Evolutionary conservation across 2,113 vertebrate species (phyloP).

Genomic region (Zapornia atra): DNA sequence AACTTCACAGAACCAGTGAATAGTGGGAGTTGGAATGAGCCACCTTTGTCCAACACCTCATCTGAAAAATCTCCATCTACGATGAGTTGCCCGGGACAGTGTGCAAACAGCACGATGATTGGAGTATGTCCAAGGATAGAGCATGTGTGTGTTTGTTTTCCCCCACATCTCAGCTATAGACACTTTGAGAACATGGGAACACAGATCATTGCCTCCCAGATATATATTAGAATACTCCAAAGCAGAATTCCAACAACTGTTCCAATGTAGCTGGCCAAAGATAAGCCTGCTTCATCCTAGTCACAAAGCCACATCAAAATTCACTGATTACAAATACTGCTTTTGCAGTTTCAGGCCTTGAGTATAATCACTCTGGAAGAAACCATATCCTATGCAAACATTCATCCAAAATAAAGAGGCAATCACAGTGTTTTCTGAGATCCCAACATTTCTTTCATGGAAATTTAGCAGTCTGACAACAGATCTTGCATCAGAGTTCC

Average conservation of each 20-base stretch:
- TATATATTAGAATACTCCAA: neutral
- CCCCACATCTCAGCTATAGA: too few relatives aligned
- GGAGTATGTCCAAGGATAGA: neutral
- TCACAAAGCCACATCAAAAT: neutral
- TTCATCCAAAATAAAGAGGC: neutral
- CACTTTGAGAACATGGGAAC: neutral
- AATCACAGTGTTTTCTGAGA: neutral
- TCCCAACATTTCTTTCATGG: neutral
- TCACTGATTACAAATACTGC: neutral
- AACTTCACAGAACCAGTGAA: neutral
- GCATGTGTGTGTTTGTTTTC: neutral
- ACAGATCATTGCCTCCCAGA: neutral
- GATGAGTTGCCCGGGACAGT: neutral
- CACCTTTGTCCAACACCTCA: neutral
- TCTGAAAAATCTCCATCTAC: neutral
- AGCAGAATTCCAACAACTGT: neutral
- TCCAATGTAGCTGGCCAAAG: neutral
- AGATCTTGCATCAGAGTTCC: accelerated
- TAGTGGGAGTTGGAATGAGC: neutral
- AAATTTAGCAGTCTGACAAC: neutral
- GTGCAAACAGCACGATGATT: neutral
- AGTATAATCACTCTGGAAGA: neutral
- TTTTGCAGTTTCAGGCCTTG: neutral
- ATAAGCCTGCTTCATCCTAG: neutral
- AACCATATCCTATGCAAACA: neutral